A percentile compares a stretch with the other conserved stretches of the same genome.
Conservation (phyloP, 2,113 vertebrate species). For the Ciconia boyciana region DNA sequence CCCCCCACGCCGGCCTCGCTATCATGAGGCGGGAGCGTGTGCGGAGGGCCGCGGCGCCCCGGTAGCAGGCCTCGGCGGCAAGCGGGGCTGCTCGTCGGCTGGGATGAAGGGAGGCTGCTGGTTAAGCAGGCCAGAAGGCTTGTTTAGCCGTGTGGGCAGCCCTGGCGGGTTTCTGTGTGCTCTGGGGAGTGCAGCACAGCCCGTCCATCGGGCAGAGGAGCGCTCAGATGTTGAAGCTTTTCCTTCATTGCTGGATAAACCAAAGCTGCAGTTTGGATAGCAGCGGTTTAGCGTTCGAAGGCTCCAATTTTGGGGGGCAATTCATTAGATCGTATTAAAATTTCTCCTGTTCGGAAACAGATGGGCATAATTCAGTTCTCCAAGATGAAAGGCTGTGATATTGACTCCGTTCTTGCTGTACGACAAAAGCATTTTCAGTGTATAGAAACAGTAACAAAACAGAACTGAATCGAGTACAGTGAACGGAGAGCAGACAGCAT, state of each 20-base stretch:
- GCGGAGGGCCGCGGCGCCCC: not conserved
- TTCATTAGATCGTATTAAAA: rapidly evolving
- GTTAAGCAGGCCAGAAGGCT: rapidly evolving
- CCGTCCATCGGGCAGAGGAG: rapidly evolving
- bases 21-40: rapidly evolving
- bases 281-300: too few relatives aligned
- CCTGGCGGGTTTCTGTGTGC: too few relatives aligned
- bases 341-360: rapidly evolving
- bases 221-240: rapidly evolving
- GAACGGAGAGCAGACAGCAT: too few relatives aligned
- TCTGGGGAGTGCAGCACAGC: rapidly evolving
- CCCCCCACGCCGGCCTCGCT: too few relatives aligned
- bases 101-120: not conserved
- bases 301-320: rapidly evolving
- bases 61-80: not conserved
- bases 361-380: rapidly evolving
- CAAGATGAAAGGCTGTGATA: too few relatives aligned
- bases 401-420: rapidly evolving
- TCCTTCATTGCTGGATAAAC: rapidly evolving
- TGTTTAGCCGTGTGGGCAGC: not conserved
- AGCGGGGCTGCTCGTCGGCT: too few relatives aligned
- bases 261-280: rapidly evolving
- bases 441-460: rapidly evolving
- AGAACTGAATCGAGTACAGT: rapidly evolving
- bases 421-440: not conserved